A percentile compares a stretch with the other conserved stretches of the same genome.
These are phyloP conservation scores for Ardeotis arabs DNA, from an alignment of 2,113 vertebrate genomes.

Conservation along the genomic window DNA sequence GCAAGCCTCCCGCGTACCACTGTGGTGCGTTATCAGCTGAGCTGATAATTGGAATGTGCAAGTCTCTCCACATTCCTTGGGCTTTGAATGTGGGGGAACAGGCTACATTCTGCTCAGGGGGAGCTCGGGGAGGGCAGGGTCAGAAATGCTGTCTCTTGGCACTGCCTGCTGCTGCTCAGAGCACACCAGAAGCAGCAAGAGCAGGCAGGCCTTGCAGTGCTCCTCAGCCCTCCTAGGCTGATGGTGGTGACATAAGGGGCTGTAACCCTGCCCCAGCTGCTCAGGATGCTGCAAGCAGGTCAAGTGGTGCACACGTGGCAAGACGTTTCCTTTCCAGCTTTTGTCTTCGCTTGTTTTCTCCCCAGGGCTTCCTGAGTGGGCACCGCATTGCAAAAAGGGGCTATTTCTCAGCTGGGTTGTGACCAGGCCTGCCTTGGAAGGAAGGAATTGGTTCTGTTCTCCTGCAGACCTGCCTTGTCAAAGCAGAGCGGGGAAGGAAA, in stretches of 20 bases:
- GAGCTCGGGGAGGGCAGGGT: not conserved
- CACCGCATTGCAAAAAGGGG: not conserved
- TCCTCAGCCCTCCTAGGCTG: not conserved
- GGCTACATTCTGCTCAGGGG: not conserved
- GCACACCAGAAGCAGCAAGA: not conserved
- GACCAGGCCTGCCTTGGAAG: not conserved
- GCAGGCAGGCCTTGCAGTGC: not conserved
- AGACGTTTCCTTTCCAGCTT: not conserved
- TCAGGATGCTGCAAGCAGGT: constrained; percentile 36
- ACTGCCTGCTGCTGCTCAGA: not conserved
- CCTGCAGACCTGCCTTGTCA: not conserved
- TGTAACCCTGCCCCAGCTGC: not conserved
- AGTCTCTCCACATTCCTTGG: not conserved
- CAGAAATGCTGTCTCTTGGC: not conserved
- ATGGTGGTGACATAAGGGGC: not conserved
- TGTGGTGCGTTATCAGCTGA: not conserved
- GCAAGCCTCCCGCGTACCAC: not conserved
- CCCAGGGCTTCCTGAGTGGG: not conserved
- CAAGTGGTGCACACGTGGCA: not conserved
- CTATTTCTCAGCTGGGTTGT: accelerated
- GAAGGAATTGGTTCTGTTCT: not conserved
- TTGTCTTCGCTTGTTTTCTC: not conserved
- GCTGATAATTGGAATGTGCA: not conserved
- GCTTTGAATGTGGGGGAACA: not conserved
- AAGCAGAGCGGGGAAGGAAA: not conserved